Base-by-base conservation (phyloP, 2,888 invertebrate species). In the Pachliopta kotzebuea region DNA sequence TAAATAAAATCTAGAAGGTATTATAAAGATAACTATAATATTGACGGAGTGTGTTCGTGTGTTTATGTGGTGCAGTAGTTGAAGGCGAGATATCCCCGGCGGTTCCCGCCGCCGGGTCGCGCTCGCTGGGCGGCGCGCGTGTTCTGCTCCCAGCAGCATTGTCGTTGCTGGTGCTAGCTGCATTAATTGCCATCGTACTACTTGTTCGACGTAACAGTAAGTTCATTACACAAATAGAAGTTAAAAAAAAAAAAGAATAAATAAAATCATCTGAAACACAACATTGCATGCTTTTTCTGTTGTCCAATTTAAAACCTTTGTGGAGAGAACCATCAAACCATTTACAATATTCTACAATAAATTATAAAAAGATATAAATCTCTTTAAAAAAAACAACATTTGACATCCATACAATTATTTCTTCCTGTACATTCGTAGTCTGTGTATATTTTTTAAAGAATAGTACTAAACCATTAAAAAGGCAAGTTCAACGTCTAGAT, bases 141-240 rank as follows among this genome's bases (percentile, higher is more conserved):
- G 93, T 94, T 21, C 83, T 94, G 62, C 84, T 94, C 55, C 95
- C 95, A 8, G 94, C 95, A 18, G 93, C 94, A 54, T 80, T 95
- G 11, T 94, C 95, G 2, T 84, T 96, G 67, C 87, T 95, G 20
- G 93, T 95, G 72, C 85, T 96, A 24, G 90, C 93, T 31, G 94
- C 94, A 2, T 88, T 96, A 61, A 87, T 95, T 63, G 94, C 94
- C 60, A 93, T 94, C 71, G 95, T 96, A 65, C 92, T 96, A 70
- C 94, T 95, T 61, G 94, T 96, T 74, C 91, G 95, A 67, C 89
- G 94, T 73, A 93, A 94, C 87, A 95, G 96, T 96, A 85, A 92
- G 94, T 88, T 67, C 9, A n/a, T n/a, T n/a, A n/a, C n/a, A n/a
- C n/a, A n/a, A n/a, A n/a, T n/a, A n/a, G n/a, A n/a, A n/a, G n/a